These are phyloP conservation scores for Todiramphus chloris DNA, from an alignment of 2,113 vertebrate genomes.

Conservation along the genomic window DNA sequence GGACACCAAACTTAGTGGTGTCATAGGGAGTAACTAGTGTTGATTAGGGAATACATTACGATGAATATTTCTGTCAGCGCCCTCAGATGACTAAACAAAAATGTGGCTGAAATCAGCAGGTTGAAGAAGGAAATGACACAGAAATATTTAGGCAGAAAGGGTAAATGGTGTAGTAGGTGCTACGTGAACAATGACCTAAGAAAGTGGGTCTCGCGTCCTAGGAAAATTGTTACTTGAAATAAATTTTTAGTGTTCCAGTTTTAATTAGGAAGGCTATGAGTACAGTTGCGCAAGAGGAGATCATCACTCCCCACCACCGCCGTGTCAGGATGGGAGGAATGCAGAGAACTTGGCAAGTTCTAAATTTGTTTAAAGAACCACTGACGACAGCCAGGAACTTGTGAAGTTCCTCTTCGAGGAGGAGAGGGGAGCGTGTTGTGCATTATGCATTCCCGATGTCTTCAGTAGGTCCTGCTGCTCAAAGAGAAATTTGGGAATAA, in stretches of 20 bases:
- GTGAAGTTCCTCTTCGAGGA: background rate
- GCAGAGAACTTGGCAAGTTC: background rate
- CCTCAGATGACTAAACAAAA: background rate
- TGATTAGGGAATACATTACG: background rate
- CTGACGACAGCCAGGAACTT: background rate
- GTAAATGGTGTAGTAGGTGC: background rate
- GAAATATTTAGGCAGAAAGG: background rate
- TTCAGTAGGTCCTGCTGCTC: background rate
- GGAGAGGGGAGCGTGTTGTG: background rate
- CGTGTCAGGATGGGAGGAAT: background rate
- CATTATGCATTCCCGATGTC: fast-evolving
- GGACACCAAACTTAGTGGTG: background rate
- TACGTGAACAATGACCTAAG: background rate
- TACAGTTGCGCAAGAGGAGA: background rate
- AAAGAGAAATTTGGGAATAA: background rate
- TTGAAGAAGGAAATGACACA: background rate
- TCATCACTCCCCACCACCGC: background rate
- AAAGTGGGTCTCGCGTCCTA: background rate
- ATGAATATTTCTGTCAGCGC: background rate
- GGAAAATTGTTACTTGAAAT: background rate
- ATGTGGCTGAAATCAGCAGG: background rate
- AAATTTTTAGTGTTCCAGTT: background rate
- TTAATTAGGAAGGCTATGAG: background rate
- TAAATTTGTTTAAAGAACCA: background rate
- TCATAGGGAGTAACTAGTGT: background rate